Evolutionary conservation across 2,113 vertebrate species (phyloP).

Genomic region (Clinocottus analis): DNA sequence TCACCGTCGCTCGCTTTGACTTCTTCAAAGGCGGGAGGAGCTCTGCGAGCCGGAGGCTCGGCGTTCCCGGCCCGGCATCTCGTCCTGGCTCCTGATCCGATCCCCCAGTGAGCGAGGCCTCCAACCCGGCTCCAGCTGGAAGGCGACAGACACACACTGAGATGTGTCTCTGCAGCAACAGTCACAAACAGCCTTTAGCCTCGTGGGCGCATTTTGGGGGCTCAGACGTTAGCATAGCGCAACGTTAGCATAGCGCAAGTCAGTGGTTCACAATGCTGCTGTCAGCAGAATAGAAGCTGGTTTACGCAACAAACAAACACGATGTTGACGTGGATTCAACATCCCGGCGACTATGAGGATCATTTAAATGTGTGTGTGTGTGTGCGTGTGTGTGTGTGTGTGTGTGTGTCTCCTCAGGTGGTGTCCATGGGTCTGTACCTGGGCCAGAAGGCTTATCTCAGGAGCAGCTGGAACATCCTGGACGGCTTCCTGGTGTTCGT

Average conservation of each 20-base stretch:
- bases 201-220: too few species aligned
- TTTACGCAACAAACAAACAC: slow-evolving; percentile 8
- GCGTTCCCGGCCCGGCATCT: too few species aligned
- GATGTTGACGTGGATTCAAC: neutral
- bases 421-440: slow-evolving; percentile 78
- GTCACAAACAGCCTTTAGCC: too few species aligned
- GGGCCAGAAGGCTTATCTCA: slow-evolving; percentile 74
- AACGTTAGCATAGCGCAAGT: too few species aligned
- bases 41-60: too few species aligned
- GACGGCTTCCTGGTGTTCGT: slow-evolving; percentile 80
- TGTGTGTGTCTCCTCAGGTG: slow-evolving; percentile 53
- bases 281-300: slow-evolving; percentile 27
- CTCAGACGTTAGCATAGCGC: too few species aligned
- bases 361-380: neutral
- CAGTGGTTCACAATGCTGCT: too few species aligned
- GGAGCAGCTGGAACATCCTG: slow-evolving; percentile 81
- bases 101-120: too few species aligned
- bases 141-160: too few species aligned
- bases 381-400: neutral
- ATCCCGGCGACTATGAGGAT: neutral
- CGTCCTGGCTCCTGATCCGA: too few species aligned
- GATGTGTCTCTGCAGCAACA: too few species aligned
- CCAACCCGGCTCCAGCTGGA: too few species aligned
- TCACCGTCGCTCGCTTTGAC: slow-evolving; percentile 13
- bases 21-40: neutral